Evolutionary conservation across 2,797 vertebrate species (phyloP), one percentile per base, ranked within the genome.

Genomic region (Falco naumanni): DNA sequence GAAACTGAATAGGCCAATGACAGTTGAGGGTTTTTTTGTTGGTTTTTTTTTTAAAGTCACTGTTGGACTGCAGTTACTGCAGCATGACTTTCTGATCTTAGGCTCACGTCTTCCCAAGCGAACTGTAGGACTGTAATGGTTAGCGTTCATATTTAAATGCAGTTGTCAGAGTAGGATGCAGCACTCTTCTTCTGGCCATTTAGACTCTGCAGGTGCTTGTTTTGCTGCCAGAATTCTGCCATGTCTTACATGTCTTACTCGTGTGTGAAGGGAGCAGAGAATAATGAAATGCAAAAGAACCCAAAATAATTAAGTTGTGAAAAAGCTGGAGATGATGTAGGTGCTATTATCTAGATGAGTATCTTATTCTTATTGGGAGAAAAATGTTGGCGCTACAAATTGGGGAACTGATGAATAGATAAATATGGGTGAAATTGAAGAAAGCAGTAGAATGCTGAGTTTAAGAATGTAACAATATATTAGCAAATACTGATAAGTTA

Each of bases 41-140:
- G 39, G 9, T 39, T 39, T 39, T 39, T 39, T 50, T 43, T 57
- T 68, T 22, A 41, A 47, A 39, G 43, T 25, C 0, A 3, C 33
- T 26, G n/a, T 68, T 4, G 6, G 48, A 45, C 41, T 0, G 0
- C 19, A n/a, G 34, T 74, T 68, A 26, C 34, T 61, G 14, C 31
- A 56, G 13, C 7, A 2, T 33, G 25, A 41, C 37, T 59, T 65
- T 10, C 56, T 80, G 37, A 25, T 80, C 37, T 31, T 31, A 19
- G 3, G 3, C 24, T 39, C 1, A 0, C 11, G 10, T 56, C 61
- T 53, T 43, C 65, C 28, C 29, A 25, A 37, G 34, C 26, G 51
- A 64, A 56, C 10, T 53, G 18, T 75, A 54, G 29, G 14, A 29
- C 39, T 70, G 16, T 50, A 9, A 4, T 59, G 76, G 57, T 17